Evolutionary conservation across 2,113 vertebrate genomes (phyloP), one percentile per base, ranked within the genome.

Genomic region (Brevimyrus niger): DNA sequence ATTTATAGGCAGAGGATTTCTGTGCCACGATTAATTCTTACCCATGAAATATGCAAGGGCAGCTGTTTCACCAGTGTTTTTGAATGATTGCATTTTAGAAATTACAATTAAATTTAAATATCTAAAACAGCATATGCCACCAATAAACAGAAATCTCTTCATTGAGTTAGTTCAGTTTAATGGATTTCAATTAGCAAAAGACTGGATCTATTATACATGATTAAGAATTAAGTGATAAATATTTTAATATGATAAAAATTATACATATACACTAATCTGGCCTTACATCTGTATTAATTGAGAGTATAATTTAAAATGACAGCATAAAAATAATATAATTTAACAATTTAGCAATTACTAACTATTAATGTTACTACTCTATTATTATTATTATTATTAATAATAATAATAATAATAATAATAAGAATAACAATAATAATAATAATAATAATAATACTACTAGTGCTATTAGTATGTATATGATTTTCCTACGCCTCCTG

Each of bases 101-200:
- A 80, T 80, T 80, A 42, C 73, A 80, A 80, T 80, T 35, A 80
- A 80, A 80, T 80, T 80, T 80, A 42, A 80, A 80, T 42, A 80
- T 80, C 73, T 38, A 19, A 80, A 80, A 80, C 35, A n/a, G 73
- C 73, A 42, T 80, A 80, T 80, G 73, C 13, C 73, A 42, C 31
- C 31, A 80, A 80, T 80, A 80, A 80, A 80, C 73, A 27, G 27
- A 42, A 80, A 80, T 80, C 35, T 80, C 73, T 80, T 42, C 6
- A 42, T 42, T 38, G 73, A 42, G 73, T 42, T 80, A 80, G 17
- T 80, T 80, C 13, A 38, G 42, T 80, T 80, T 42, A 19, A 80
- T 42, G 15, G 73, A 80, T 38, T 80, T 80, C 35, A 42, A 42
- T 80, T 80, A 80, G 35, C 73, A 80, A 7, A 38, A 80, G 73